phyloP scores from a whole-genome alignment of 2,888 invertebrate species.

The Antheraea yamamai region DNA sequence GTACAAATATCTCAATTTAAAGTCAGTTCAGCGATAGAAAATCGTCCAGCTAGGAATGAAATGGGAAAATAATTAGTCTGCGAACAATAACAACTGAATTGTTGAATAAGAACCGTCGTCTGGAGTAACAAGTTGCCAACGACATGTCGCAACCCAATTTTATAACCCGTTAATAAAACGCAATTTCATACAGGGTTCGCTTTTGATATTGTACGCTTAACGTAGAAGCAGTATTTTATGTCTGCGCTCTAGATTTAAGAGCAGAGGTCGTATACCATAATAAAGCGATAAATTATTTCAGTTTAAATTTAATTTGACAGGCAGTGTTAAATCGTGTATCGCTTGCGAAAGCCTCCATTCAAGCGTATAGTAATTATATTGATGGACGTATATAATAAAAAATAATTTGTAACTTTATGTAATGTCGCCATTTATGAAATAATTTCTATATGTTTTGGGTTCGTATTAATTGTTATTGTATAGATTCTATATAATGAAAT shows the following conservation, averaged over 20 bases:
- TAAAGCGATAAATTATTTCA: conserved; percentile 79
- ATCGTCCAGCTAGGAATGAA: conserved; percentile 49
- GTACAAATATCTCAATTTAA: conserved; percentile 36
- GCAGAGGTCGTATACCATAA: conserved; percentile 71
- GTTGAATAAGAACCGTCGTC: conserved; percentile 59
- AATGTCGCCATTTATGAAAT: not conserved
- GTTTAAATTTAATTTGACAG: conserved; percentile 79
- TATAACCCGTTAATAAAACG: conserved; percentile 80
- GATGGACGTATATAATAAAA: conserved; percentile 4
- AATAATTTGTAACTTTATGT: not conserved
- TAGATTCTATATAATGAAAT: not conserved
- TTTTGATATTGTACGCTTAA: conserved; percentile 59
- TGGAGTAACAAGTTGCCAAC: conserved; percentile 73
- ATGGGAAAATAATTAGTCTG: conserved; percentile 73
- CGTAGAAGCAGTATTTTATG: conserved; percentile 75
- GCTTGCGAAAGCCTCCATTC: not conserved
- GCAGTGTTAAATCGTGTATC: not conserved
- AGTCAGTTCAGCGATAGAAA: conserved; percentile 51
- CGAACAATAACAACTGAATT: conserved; percentile 62
- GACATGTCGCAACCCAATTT: conserved; percentile 71
- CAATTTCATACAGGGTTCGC: conserved; percentile 73
- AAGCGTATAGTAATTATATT: conserved; percentile 9
- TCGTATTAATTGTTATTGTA: not conserved
- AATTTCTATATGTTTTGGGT: not conserved
- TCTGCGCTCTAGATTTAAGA: conserved; percentile 69